Base-by-base conservation (phyloP, 1,140 invertebrate genomes). In the Drosophila sechellia region DNA sequence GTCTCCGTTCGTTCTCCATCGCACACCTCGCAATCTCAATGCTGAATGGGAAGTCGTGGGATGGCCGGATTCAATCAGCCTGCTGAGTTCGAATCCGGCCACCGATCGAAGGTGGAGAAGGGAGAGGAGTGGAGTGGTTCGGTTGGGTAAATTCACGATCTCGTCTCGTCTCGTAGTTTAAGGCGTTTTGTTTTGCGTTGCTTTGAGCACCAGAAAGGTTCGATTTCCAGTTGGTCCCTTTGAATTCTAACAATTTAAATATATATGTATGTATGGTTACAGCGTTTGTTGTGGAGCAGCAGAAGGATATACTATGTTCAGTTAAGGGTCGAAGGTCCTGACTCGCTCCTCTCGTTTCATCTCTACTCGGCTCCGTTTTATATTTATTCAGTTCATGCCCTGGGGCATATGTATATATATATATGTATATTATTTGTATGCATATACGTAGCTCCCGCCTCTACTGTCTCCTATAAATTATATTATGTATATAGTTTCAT, bases 361-460 rank as follows among this genome's bases (percentile, higher is more conserved):
- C 57, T 39, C 57, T 59, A 63, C 22, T 46, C 35, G 20, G 35
- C 27, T 70, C 35, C 35, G 22, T 63, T 55, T 85, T 75, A 89
- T 83, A 89, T 86, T 86, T 86, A 86, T 83, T 86, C 83, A 86
- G 83, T 86, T 86, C 83, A 83, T 86, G 83, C 83, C 54, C 61
- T 76, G 65, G 52, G 68, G 81, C 83, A 86, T 87, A 77, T 85
- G 27, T 79, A 31, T 72, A 39, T 43, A 43, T 43, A 20, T 45
- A 5, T 69, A 49, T 34, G 34, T 71, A 63, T 77, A 58, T 70
- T 77, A 58, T 70, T 39, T 74, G 31, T 74, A 54, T 65, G 12
- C 31, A 34, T 78, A 70, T 85, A 40, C 63, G 37, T 76, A 73
- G 57, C 57, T 76, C 57, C 55, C 48, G 64, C 54, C 45, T 53